phyloP scores from a whole-genome alignment of 2,113 vertebrate species.

The Jacana jacana region DNA sequence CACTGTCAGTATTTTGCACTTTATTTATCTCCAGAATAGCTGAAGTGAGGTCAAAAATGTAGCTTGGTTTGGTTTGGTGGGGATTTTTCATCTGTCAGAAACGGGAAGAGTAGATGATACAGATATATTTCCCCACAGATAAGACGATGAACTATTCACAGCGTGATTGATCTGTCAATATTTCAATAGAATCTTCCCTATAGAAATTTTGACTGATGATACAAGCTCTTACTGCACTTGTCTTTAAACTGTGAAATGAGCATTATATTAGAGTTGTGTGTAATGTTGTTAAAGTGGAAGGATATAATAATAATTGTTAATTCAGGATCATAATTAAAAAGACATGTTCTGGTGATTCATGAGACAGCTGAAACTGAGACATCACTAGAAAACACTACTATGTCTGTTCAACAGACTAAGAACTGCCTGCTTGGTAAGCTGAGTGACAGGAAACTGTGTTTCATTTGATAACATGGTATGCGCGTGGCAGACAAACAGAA shows the following conservation, averaged over 20 bases:
- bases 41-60: neutral
- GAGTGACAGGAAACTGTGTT: neutral
- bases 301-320: neutral
- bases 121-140: neutral
- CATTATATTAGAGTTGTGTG: neutral
- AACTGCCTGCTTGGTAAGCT: neutral
- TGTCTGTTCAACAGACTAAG: neutral
- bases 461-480: neutral
- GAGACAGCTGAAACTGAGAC: neutral
- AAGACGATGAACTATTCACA: neutral
- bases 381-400: neutral
- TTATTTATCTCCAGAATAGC: neutral
- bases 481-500: neutral
- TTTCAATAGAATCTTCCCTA: neutral
- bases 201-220: neutral
- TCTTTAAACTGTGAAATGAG: neutral
- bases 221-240: neutral
- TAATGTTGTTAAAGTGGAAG: neutral
- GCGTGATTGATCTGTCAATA: neutral
- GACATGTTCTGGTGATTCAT: neutral
- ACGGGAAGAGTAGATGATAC: neutral
- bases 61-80: neutral
- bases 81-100: neutral
- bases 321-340: neutral
- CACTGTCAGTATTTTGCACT: neutral